Evolutionary conservation across 2,797 vertebrate genomes (phyloP), one percentile per base, ranked within the genome.

Genomic region (Sebastes minor): DNA sequence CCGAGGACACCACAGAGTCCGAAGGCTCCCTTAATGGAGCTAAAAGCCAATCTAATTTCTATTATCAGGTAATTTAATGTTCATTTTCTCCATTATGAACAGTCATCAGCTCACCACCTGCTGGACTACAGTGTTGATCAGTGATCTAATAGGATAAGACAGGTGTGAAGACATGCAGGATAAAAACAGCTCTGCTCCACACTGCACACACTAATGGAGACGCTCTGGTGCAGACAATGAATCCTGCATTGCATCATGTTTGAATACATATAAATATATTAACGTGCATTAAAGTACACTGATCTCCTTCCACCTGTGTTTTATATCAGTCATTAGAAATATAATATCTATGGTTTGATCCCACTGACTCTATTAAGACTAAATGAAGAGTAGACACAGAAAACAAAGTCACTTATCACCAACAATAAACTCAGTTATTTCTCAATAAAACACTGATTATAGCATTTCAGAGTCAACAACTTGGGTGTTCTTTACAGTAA

Each of bases 51-150:
- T 77, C 66, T 81, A 35, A 84, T 77, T 67, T 56, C 28, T 59
- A 78, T 88, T 73, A 78, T 62, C 55, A 38, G 11, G 22, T 38
- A 60, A 72, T 83, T 83, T 78, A 79, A 84, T 70, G 53, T 56
- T 83, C 3, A 84, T 86, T 74, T 75, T 66, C 55, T 64, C 52
- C 72, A 87, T 87, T 76, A 75, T 82, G 64, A 86, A 88, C 23
- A 59, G 46, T 80, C 86, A 83, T 84, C 72, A 60, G 60, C 22
- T 60, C 72, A 49, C 64, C 71, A 30, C 62, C 86, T 85, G 88
- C 71, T 70, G 73, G 52, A 23, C 77, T 71, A 18, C 74, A 32
- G 77, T 69, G 77, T 46, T 73, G 76, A 82, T 88, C 83, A 69
- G 78, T 46, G 71, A 67, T 77, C 52, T 84, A 86, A 86, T 62